Percentiles rank a stretch among this genome's conserved stretches.
These are phyloP conservation scores for Spisula subtruncata DNA, from an alignment of 2,888 invertebrate species.

Conservation along the genomic window DNA sequence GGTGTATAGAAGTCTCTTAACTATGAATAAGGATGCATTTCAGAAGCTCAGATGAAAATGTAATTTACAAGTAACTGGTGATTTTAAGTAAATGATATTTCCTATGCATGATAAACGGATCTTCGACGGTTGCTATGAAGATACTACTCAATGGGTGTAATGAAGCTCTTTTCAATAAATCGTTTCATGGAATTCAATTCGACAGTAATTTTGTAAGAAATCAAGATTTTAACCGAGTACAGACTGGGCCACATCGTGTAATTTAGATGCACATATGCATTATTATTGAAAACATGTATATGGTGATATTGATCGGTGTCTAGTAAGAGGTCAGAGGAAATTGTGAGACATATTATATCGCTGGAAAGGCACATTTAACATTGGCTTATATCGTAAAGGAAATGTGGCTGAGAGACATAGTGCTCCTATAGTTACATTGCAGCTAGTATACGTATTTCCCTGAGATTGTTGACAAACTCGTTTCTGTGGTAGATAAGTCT, in stretches of 20 bases:
- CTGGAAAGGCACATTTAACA: background rate
- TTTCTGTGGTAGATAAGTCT: no score
- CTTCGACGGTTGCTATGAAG: constrained; percentile 31
- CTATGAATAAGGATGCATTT: constrained; percentile 62
- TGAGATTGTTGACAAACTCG: no score
- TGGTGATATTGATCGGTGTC: background rate
- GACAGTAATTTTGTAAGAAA: constrained; percentile 30
- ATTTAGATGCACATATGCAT: constrained; percentile 31
- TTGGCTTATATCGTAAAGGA: background rate
- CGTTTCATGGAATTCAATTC: constrained; percentile 17
- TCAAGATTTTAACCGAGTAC: constrained; percentile 25
- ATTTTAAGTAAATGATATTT: constrained; percentile 72
- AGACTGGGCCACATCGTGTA: background rate
- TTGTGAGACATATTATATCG: no score
- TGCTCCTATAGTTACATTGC: background rate
- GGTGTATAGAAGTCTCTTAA: constrained; percentile 55
- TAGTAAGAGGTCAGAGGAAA: background rate
- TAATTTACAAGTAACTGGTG: constrained; percentile 62
- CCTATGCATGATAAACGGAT: constrained; percentile 51
- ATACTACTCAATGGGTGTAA: constrained; percentile 41
- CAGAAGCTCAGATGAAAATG: constrained; percentile 58
- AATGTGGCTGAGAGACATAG: background rate
- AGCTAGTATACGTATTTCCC: no score
- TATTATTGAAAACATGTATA: constrained; percentile 15
- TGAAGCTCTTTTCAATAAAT: constrained; percentile 41